phyloP scores from a whole-genome alignment of 2,113 vertebrate species.

The Aegithalos caudatus region DNA sequence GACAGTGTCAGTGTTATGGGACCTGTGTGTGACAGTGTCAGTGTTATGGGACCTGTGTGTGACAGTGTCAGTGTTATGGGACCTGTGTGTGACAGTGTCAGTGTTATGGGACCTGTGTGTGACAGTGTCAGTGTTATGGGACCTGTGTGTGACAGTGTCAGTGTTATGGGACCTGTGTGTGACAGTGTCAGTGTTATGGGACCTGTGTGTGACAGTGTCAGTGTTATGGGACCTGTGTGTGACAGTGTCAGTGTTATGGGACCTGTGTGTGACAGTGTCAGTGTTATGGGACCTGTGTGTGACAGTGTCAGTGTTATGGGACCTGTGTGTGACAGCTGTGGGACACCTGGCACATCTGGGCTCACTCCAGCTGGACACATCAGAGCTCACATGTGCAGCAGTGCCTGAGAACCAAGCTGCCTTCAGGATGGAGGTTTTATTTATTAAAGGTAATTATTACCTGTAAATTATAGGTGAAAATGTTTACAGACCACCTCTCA shows the following conservation, averaged over 20 bases:
- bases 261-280: background rate
- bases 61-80: too few species aligned
- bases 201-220: background rate
- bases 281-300: too few species aligned
- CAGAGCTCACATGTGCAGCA: accelerated
- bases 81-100: background rate
- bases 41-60: too few species aligned
- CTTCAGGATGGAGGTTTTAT: background rate
- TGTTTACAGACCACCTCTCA: background rate
- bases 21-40: background rate
- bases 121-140: too few species aligned
- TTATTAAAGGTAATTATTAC: background rate
- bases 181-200: too few species aligned
- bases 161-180: too few species aligned
- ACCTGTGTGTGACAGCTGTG: background rate
- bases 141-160: background rate
- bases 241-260: too few species aligned
- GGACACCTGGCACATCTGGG: background rate
- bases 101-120: too few species aligned
- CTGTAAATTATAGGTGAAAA: background rate
- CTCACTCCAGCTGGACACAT: background rate
- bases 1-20: too few species aligned
- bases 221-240: too few species aligned
- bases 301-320: background rate
- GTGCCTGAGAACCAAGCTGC: background rate